These are phyloP conservation scores for Vireo griseus DNA, from an alignment of 2,797 vertebrate genomes.

Conservation along the genomic window DNA sequence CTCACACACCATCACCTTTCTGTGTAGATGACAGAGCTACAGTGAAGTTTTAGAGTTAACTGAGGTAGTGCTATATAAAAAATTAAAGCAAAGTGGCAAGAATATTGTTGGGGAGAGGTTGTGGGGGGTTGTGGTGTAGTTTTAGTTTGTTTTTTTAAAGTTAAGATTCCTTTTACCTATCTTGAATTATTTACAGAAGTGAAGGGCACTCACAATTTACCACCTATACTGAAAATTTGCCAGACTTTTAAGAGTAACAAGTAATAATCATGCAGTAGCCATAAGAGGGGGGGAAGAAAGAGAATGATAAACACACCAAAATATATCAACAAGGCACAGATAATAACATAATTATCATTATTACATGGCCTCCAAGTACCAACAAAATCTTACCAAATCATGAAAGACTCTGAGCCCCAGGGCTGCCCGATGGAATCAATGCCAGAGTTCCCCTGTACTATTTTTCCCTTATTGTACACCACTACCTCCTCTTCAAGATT, in stretches of 20 bases:
- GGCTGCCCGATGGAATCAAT: background rate
- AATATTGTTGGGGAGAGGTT: background rate
- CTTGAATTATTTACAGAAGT: background rate
- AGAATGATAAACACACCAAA: background rate
- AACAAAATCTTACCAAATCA: background rate
- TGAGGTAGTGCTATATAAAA: background rate
- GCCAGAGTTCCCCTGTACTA: background rate
- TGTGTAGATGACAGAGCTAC: background rate
- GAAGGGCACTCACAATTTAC: background rate
- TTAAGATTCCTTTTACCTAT: background rate
- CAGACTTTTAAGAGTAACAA: background rate
- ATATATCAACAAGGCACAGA: background rate
- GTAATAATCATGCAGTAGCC: background rate
- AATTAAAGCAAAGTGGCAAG: background rate
- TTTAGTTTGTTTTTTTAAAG: background rate
- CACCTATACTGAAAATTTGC: background rate
- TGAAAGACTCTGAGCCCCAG: background rate
- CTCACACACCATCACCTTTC: background rate
- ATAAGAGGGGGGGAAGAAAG: background rate
- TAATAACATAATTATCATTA: background rate
- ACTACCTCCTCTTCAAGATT: background rate
- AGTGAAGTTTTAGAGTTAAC: background rate
- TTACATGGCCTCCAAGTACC: background rate
- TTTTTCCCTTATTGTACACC: background rate
- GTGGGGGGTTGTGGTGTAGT: fast-evolving